Base-by-base conservation (phyloP, 2,888 invertebrate species). In the Habrosyne pyritoides region DNA sequence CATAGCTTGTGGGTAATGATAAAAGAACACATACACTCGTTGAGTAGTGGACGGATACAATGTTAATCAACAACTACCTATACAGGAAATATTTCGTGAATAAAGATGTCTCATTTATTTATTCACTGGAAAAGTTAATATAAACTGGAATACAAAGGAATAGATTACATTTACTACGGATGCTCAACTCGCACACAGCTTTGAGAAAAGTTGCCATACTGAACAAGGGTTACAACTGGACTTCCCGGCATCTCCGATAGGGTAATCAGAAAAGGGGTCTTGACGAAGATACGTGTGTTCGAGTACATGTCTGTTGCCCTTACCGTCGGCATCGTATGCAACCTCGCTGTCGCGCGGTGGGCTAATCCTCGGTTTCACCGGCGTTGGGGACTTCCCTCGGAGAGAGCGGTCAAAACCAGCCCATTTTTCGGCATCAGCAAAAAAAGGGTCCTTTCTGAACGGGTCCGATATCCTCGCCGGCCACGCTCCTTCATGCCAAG, bases 321-420 rank as follows among this genome's bases (percentile, higher is more conserved):
- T 95, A 94, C 96, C 96, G 83, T 95, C 95, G 88, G 94, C 93
- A 92, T 96, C 96, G 89, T 93, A 96, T 74, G 95, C 95, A 80
- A 95, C 93, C 90, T 95, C 95, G 78, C 94, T 93, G 81, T 95
- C 94, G 68, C 95, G 94, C 70, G 95, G 95, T 75, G 89, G 94
- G 90, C 93, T 95, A 81, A 94, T 94, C 86, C 95, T 94, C 77
- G 94, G 93, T 94, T 95, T 96, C 84, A 94, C 94, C 54, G 95
- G 95, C 77, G 95, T 95, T 73, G 95, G 95, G 64, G 95, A 95
- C 79, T 84, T 88, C 76, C 91, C 92, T 76, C 93, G 91, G 79
- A 93, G 93, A 74, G 93, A 93, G 68, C 93, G 93, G 89, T 93
- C 94, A 93, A 93, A 91, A 91, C 77, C 86, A 71, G 87, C 80